These are phyloP conservation scores for Austrofundulus limnaeus DNA, from an alignment of 2,113 vertebrate species.

Conservation along the genomic window DNA sequence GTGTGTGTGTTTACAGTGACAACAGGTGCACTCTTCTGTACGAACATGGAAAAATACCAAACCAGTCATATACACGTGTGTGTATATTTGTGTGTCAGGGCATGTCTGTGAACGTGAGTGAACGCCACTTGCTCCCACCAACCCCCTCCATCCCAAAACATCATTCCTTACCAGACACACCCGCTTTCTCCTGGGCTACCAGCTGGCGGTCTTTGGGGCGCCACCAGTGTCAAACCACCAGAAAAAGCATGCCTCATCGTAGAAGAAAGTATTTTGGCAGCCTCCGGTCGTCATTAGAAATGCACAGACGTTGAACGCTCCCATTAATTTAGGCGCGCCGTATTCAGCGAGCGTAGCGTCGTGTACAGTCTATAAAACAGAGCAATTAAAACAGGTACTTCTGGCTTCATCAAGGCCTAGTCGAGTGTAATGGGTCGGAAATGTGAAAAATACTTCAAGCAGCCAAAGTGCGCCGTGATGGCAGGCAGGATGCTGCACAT, in stretches of 20 bases:
- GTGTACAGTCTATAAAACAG: constrained; percentile 76
- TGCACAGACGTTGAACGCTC: constrained; percentile 71
- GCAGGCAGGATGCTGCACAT: constrained; percentile 31
- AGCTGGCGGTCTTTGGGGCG: constrained; percentile 62
- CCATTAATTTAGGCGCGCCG: constrained; percentile 75
- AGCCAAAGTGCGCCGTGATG: constrained; percentile 36
- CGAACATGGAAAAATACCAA: constrained; percentile 56
- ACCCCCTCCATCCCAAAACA: not conserved
- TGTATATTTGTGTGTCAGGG: constrained; percentile 20
- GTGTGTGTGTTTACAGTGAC: constrained; percentile 22
- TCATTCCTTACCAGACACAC: constrained; percentile 28
- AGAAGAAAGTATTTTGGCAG: constrained; percentile 70
- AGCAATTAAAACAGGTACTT: constrained; percentile 74
- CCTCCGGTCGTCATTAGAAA: constrained; percentile 75
- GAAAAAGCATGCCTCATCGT: constrained; percentile 61
- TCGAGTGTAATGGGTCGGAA: constrained; percentile 58
- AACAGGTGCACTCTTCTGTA: constrained; percentile 53
- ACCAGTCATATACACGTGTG: constrained; percentile 21
- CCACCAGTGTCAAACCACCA: constrained; percentile 56
- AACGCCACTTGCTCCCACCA: not conserved
- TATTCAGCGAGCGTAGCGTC: constrained; percentile 72
- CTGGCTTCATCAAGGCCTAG: constrained; percentile 68
- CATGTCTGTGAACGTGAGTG: constrained; percentile 20
- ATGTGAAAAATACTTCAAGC: constrained; percentile 58
- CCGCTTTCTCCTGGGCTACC: constrained; percentile 49